These are phyloP conservation scores for Furcifer pardalis DNA, from an alignment of 2,797 vertebrate genomes.

Conservation along the genomic window DNA sequence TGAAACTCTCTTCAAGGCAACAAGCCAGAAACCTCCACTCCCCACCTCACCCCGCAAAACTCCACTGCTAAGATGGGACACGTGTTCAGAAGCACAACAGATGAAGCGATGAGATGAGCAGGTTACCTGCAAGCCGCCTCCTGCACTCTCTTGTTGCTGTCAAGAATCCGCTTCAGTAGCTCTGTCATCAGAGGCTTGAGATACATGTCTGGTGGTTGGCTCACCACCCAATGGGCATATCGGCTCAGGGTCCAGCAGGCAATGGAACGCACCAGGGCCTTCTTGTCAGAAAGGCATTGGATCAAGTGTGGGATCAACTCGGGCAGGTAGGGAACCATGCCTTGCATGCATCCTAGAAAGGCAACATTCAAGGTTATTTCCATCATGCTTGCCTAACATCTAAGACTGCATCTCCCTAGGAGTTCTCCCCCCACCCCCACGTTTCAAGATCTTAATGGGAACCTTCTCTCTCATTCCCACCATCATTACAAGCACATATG, in stretches of 20 bases:
- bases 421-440: too few species aligned
- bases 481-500: too few species aligned
- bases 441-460: too few species aligned
- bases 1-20: not conserved
- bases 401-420: too few species aligned
- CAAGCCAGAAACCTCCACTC: not conserved
- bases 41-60: too few species aligned
- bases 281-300: constrained; percentile 91
- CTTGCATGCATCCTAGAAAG: constrained; percentile 91
- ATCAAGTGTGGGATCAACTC: constrained; percentile 94
- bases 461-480: too few species aligned
- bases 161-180: constrained; percentile 92
- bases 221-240: constrained; percentile 95
- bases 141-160: constrained; percentile 94
- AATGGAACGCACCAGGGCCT: constrained; percentile 93
- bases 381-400: too few species aligned
- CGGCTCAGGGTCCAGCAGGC: constrained; percentile 96
- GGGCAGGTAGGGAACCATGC: constrained; percentile 92
- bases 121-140: constrained; percentile 92
- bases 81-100: not conserved
- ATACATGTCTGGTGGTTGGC: constrained; percentile 89
- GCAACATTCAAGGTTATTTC: not conserved
- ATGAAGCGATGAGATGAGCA: not conserved
- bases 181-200: constrained; percentile 95
- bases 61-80: not conserved